These are phyloP conservation scores for Luperina nickerlii DNA, from an alignment of 2,888 invertebrate genomes.

Conservation along the genomic window DNA sequence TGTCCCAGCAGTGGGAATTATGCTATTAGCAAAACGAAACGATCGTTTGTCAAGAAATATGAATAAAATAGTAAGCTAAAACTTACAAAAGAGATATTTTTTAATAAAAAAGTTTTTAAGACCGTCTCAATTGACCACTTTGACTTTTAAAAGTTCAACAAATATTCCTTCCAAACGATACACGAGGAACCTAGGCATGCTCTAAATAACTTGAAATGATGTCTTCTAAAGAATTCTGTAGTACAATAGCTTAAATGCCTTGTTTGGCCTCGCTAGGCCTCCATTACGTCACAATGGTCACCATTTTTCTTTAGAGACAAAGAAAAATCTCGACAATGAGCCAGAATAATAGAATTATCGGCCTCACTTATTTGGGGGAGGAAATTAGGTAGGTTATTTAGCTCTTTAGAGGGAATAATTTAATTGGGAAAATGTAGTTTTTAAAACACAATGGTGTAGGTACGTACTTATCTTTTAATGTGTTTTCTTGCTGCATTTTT, in stretches of 20 bases:
- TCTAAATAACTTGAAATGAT: constrained; percentile 60
- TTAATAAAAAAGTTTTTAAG: neutral
- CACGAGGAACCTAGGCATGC: constrained; percentile 41
- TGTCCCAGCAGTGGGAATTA: neutral
- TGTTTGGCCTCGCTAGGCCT: constrained; percentile 66
- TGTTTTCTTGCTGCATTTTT: neutral
- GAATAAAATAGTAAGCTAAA: neutral
- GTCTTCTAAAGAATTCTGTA: constrained; percentile 62
- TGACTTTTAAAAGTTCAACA: constrained; percentile 20
- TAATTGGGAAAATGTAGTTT: constrained; percentile 32
- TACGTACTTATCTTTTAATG: neutral
- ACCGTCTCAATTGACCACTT: neutral
- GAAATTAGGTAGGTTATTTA: constrained; percentile 63
- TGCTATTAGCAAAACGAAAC: neutral
- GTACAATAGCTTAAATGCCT: constrained; percentile 65
- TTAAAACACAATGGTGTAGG: neutral
- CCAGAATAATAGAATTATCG: constrained; percentile 73
- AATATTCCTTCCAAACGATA: constrained; percentile 44
- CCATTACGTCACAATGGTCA: constrained; percentile 70
- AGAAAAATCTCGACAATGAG: constrained; percentile 70
- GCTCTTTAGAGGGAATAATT: constrained; percentile 31
- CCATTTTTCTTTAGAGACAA: constrained; percentile 75
- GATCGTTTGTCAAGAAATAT: neutral
- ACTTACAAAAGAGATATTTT: neutral
- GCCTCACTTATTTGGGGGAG: constrained; percentile 61